A percentile compares a stretch with the other conserved stretches of the same genome.
Conservation (phyloP, 2,113 vertebrate genomes). For the Perca flavescens region DNA sequence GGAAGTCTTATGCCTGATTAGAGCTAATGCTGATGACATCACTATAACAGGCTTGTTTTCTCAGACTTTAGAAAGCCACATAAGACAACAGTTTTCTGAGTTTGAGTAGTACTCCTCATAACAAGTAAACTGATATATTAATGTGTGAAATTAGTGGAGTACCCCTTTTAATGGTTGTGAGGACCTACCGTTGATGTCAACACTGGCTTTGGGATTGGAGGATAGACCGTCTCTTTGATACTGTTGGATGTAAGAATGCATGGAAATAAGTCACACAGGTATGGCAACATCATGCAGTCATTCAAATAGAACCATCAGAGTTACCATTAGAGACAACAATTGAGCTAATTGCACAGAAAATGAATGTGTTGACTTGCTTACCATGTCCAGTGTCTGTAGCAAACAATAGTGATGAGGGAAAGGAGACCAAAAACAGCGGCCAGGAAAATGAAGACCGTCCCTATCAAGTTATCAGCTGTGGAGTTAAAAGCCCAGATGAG, state of each 20-base stretch:
- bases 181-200: conserved; percentile 58
- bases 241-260: conserved; percentile 44
- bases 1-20: no score
- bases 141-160: background rate
- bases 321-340: background rate
- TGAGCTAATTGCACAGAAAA: background rate
- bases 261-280: background rate
- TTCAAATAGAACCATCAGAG: background rate
- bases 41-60: background rate
- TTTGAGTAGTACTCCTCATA: background rate
- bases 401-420: conserved; percentile 27
- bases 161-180: background rate
- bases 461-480: conserved; percentile 49
- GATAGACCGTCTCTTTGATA: conserved; percentile 64
- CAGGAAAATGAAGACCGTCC: conserved; percentile 12
- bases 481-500: background rate
- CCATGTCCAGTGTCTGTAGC: conserved; percentile 69
- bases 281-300: background rate
- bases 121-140: background rate
- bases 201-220: conserved; percentile 70
- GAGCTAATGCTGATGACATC: background rate
- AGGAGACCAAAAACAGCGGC: conserved; percentile 22
- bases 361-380: background rate
- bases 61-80: no score
- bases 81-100: background rate